These are phyloP conservation scores for Chlorops oryzae DNA, from an alignment of 1,140 invertebrate genomes.

Conservation along the genomic window DNA sequence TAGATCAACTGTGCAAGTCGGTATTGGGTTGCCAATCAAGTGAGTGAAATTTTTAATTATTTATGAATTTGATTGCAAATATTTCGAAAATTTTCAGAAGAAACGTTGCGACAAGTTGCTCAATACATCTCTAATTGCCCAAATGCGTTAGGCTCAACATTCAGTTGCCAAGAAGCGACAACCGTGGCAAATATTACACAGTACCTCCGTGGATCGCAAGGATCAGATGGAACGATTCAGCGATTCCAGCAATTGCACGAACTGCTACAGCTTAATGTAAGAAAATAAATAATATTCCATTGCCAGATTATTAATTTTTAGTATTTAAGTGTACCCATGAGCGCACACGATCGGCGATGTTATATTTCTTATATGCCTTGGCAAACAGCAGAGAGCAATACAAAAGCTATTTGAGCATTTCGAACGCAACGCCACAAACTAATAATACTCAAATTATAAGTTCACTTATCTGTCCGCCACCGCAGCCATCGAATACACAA, in stretches of 20 bases:
- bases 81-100: conserved; percentile 13
- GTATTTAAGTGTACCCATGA: no score
- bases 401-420: no score
- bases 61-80: conserved; percentile 3
- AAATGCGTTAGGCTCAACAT: conserved; percentile 10
- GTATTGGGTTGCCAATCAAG: neutral
- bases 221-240: no score
- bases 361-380: no score
- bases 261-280: no score
- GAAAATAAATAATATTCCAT: no score
- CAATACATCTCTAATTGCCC: conserved; percentile 25
- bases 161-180: conserved; percentile 20
- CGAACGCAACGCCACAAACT: no score
- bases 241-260: no score
- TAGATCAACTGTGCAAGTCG: conserved; percentile 17
- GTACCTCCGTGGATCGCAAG: no score
- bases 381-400: no score
- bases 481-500: neutral
- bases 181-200: conserved; percentile 19
- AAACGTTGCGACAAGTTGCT: conserved; percentile 21
- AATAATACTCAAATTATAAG: neutral
- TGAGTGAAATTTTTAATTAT: neutral
- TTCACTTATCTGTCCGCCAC: conserved; percentile 17
- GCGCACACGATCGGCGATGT: no score
- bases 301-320: no score